These are phyloP conservation scores for Hippoglossus hippoglossus DNA, from an alignment of 2,797 vertebrate genomes.

Conservation along the genomic window DNA sequence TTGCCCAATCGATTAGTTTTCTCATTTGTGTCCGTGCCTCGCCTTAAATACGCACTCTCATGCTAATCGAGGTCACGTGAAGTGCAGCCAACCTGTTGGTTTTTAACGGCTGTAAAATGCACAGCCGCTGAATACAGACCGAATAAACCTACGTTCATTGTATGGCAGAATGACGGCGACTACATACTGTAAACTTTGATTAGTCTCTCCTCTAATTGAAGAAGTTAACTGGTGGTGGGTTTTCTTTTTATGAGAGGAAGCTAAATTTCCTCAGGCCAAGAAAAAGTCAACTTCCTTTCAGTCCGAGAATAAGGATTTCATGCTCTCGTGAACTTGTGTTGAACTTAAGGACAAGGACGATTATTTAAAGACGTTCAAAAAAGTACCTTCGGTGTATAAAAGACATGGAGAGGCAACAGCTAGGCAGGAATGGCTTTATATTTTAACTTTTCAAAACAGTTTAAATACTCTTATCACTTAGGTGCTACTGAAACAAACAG, in stretches of 20 bases:
- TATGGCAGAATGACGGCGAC: slow-evolving; percentile 46
- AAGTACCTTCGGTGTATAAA: not conserved
- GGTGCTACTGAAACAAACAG: too few relatives aligned
- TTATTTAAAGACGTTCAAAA: not conserved
- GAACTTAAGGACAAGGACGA: not conserved
- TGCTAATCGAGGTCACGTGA: slow-evolving; percentile 43
- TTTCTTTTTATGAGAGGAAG: slow-evolving; percentile 39
- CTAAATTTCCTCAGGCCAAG: slow-evolving; percentile 8
- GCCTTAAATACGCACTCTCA: slow-evolving; percentile 8
- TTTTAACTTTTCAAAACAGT: not conserved
- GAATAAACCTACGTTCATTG: slow-evolving; percentile 29
- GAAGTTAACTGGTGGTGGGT: slow-evolving; percentile 10
- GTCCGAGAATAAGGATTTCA: not conserved
- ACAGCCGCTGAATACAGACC: slow-evolving; percentile 29
- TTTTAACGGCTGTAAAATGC: slow-evolving; percentile 44
- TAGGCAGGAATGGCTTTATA: not conserved
- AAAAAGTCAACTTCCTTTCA: too few relatives aligned
- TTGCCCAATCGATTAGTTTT: slow-evolving; percentile 28
- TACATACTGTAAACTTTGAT: slow-evolving; percentile 29
- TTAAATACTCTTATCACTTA: too few relatives aligned
- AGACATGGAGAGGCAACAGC: not conserved
- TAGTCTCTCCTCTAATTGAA: slow-evolving; percentile 33
- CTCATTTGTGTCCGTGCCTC: not conserved
- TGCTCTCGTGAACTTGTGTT: not conserved
- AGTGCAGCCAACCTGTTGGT: slow-evolving; percentile 54